phyloP scores from a whole-genome alignment of 1,140 invertebrate species.

The Tetramorium alpestre region DNA sequence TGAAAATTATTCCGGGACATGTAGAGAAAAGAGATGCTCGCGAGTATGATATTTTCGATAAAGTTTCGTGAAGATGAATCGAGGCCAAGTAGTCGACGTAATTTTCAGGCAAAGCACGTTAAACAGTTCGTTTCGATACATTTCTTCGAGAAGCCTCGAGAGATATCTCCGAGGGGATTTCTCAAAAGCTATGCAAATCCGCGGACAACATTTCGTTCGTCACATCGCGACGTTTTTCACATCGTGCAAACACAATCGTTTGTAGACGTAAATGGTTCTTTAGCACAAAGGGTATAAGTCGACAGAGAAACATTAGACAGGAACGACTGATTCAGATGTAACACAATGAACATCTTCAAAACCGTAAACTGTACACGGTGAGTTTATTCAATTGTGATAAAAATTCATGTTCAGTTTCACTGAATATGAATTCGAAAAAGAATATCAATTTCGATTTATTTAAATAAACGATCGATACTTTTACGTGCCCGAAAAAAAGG shows the following conservation, averaged over 20 bases:
- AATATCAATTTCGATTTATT: conserved; percentile 29
- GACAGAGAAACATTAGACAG: conserved; percentile 61
- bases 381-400: background rate
- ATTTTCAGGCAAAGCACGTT: conserved; percentile 63
- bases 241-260: conserved; percentile 67
- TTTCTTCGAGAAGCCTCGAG: conserved; percentile 46
- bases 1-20: background rate
- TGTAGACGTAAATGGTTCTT: conserved; percentile 6
- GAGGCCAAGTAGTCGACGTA: background rate
- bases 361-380: background rate
- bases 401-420: background rate
- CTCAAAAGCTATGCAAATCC: conserved; percentile 41
- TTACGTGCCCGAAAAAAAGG: background rate
- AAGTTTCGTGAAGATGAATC: conserved; percentile 5
- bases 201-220: conserved; percentile 33
- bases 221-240: conserved; percentile 42
- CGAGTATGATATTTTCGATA: background rate
- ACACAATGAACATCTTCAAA: background rate
- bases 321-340: conserved; percentile 66
- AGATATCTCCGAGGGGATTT: conserved; percentile 7
- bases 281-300: conserved; percentile 45
- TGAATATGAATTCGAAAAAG: background rate
- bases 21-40: conserved; percentile 6
- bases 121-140: conserved; percentile 31
- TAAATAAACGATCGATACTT: conserved; percentile 1